phyloP scores from a whole-genome alignment of 2,888 invertebrate species.

The Xanthia togata region DNA sequence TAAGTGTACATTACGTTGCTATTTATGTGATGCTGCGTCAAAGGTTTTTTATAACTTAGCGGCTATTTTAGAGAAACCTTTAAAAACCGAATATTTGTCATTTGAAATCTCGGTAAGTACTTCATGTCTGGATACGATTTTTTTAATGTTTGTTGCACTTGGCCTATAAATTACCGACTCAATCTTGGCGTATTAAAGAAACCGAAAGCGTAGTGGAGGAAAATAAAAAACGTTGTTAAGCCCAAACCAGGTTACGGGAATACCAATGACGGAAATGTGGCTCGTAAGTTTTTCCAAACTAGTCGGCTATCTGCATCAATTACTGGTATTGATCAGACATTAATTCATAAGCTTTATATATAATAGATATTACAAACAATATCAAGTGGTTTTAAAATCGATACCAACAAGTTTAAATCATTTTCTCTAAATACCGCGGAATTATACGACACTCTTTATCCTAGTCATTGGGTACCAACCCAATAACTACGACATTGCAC shows the following conservation, averaged over 20 bases:
- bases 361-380: background rate
- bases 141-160: constrained; percentile 14
- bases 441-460: constrained; percentile 1
- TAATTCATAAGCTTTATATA: constrained; percentile 3
- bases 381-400: constrained; percentile 1
- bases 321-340: constrained; percentile 1
- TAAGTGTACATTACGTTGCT: too few species aligned
- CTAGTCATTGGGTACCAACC: too few species aligned
- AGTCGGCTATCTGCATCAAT: background rate
- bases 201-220: background rate
- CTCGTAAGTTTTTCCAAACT: background rate
- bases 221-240: background rate
- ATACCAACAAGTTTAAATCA: background rate
- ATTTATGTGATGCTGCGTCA: too few species aligned
- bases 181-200: constrained; percentile 1
- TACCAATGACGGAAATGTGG: constrained; percentile 28
- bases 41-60: too few species aligned
- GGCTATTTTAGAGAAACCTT: too few species aligned
- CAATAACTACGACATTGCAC: too few species aligned
- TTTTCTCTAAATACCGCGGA: constrained; percentile 3
- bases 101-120: too few species aligned
- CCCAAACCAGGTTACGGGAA: constrained; percentile 12
- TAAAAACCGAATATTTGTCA: too few species aligned
- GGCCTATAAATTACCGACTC: constrained; percentile 16
- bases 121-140: too few species aligned